phyloP scores from a whole-genome alignment of 53 echinoderm and acorn worm genomes.

The Henricia sp. region DNA sequence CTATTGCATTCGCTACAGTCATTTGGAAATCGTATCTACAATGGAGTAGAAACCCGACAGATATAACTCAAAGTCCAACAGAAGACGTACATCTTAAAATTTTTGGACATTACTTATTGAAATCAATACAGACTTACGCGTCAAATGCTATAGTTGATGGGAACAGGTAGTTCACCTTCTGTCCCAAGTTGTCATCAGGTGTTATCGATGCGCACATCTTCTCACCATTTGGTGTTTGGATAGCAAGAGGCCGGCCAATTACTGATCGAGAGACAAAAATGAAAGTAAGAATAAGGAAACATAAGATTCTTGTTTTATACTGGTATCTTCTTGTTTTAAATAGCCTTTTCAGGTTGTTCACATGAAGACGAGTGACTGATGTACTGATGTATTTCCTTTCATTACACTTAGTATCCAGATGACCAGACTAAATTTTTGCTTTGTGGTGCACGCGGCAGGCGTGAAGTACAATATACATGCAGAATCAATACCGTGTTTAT shows the following conservation, averaged over 20 bases:
- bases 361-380: no score
- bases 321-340: no score
- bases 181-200: slow-evolving; percentile 37
- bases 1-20: slow-evolving; percentile 35
- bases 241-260: slow-evolving; percentile 38
- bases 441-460: no score
- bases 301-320: no score
- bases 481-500: no score
- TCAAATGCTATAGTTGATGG: slow-evolving; percentile 53
- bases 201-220: slow-evolving; percentile 23
- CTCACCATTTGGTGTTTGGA: not conserved
- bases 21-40: slow-evolving; percentile 62
- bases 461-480: no score
- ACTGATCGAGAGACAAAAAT: slow-evolving; percentile 1
- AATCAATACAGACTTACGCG: slow-evolving; percentile 46
- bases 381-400: no score
- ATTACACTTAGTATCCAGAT: no score
- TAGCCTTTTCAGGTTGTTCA: no score
- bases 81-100: not conserved
- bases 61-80: no score
- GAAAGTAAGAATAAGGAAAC: no score
- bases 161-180: slow-evolving; percentile 32
- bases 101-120: not conserved
- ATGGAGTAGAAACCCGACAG: not conserved
- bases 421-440: no score